A percentile compares a stretch with the other conserved stretches of the same genome.
These are phyloP conservation scores for Sphenodon punctatus DNA, from an alignment of 2,797 vertebrate species.

Conservation along the genomic window DNA sequence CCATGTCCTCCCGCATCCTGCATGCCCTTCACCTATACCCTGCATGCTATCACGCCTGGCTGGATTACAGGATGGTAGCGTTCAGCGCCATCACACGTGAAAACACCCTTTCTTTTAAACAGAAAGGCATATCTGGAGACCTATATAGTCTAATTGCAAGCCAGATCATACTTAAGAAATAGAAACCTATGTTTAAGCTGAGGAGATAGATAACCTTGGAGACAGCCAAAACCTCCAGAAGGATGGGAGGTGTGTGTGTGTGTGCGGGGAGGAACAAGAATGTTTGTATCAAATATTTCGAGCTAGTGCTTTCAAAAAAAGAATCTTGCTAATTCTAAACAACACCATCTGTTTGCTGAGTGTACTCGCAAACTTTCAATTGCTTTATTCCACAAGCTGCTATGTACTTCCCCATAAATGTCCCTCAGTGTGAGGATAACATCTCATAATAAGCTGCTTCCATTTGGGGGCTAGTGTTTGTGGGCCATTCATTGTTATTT, in stretches of 20 bases:
- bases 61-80: too few relatives aligned
- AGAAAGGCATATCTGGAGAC: too few relatives aligned
- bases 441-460: constrained; percentile 30
- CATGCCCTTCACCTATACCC: too few relatives aligned
- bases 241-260: background rate
- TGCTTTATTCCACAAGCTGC: constrained; percentile 23
- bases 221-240: background rate
- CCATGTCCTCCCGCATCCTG: too few relatives aligned
- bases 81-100: too few relatives aligned
- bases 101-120: too few relatives aligned
- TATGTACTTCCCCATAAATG: constrained; percentile 25
- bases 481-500: background rate
- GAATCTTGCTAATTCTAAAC: constrained; percentile 13
- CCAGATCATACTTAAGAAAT: constrained; percentile 17
- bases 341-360: constrained; percentile 44
- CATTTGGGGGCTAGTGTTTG: background rate
- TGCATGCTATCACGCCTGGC: too few relatives aligned
- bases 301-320: background rate
- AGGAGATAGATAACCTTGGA: background rate
- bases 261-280: constrained; percentile 12
- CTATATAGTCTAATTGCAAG: constrained; percentile 1
- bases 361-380: constrained; percentile 20
- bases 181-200: constrained; percentile 1
- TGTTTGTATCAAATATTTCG: constrained; percentile 24
- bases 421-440: constrained; percentile 41